phyloP scores from a whole-genome alignment of 37 sponge, comb jelly and placozoan genomes.

The Dysidea cf. avara region DNA sequence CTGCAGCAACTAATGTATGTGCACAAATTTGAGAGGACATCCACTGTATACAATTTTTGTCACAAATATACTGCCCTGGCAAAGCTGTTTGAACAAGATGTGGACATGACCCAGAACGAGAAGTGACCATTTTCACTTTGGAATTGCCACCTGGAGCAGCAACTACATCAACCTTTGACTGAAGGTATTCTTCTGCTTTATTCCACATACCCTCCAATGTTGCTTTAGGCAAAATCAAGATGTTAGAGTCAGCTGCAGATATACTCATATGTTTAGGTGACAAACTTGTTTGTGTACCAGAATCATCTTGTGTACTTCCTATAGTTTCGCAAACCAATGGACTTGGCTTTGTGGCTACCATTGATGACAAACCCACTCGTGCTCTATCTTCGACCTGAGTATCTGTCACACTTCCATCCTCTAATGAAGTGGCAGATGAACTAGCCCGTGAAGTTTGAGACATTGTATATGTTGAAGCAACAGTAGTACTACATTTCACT shows the following conservation, averaged over 20 bases:
- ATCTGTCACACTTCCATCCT: too few relatives aligned
- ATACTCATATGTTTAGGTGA: too few relatives aligned
- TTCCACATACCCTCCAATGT: conserved; percentile 24
- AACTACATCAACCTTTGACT: neutral
- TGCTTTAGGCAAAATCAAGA: neutral
- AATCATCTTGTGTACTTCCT: too few relatives aligned
- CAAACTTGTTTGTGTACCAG: too few relatives aligned
- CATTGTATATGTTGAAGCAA: too few relatives aligned
- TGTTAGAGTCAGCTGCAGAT: conserved; percentile 18
- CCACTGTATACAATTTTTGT: conserved; percentile 22
- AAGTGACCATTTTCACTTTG: conserved; percentile 11
- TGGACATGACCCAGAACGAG: neutral
- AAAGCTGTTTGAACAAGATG: neutral
- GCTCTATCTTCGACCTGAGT: too few relatives aligned
- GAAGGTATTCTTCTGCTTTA: conserved; percentile 17
- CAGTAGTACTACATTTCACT: too few relatives aligned
- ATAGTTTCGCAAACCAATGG: too few relatives aligned
- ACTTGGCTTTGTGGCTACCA: too few relatives aligned
- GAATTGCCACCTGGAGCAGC: conserved; percentile 20
- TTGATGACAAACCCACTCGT: too few relatives aligned
- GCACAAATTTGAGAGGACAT: conserved; percentile 15
- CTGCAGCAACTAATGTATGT: conserved; percentile 26
- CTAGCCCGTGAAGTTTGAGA: too few relatives aligned
- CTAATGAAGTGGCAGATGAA: too few relatives aligned
- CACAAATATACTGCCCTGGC: conserved; percentile 21